phyloP scores from a whole-genome alignment of 2,113 vertebrate species.

The Capra hircus region DNA sequence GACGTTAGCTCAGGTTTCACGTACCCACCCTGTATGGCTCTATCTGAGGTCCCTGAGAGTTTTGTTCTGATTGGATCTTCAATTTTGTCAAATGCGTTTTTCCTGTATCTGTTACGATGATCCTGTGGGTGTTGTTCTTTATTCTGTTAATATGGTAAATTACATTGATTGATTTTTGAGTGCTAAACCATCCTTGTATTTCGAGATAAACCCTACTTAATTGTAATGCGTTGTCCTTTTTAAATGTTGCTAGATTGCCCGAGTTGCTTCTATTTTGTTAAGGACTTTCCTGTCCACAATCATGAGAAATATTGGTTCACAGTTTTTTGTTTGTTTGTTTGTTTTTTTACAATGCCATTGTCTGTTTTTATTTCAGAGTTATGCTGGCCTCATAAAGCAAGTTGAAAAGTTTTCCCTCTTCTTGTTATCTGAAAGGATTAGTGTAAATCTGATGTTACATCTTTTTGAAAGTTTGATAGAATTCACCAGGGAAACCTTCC shows the following conservation, averaged over 20 bases:
- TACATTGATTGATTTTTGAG: not conserved
- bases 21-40: accelerated
- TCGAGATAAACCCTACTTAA: not conserved
- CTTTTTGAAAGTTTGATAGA: not conserved
- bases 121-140: not conserved
- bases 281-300: not conserved
- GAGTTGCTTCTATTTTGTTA: not conserved
- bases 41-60: not conserved
- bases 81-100: not conserved
- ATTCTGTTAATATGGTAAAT: not conserved
- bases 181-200: not conserved
- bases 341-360: accelerated
- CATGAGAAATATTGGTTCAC: too few relatives aligned
- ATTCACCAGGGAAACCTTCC: not conserved
- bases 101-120: not conserved
- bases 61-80: not conserved
- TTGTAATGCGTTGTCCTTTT: accelerated
- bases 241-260: not conserved
- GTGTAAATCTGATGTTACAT: not conserved
- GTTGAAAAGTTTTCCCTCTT: too few relatives aligned
- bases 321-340: not conserved
- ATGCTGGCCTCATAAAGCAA: too few relatives aligned
- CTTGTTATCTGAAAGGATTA: not conserved
- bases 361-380: not conserved
- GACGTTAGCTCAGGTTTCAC: accelerated